A percentile compares a stretch with the other conserved stretches of the same genome.
These are phyloP conservation scores for Mystacides longicornis DNA, from an alignment of 2,888 invertebrate genomes.

Conservation along the genomic window DNA sequence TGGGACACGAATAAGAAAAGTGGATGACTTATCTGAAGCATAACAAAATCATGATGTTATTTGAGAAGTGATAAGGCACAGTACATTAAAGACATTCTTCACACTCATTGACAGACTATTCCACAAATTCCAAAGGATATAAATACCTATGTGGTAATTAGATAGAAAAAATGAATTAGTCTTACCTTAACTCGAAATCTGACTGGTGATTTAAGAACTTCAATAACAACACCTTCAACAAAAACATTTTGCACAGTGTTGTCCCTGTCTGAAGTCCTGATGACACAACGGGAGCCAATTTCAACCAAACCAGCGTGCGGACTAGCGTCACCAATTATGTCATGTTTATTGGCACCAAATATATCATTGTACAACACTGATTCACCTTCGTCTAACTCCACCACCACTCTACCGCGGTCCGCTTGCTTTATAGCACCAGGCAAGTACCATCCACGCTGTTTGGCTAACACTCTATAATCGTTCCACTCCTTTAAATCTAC, in stretches of 20 bases:
- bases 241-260: constrained; percentile 66
- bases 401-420: constrained; percentile 61
- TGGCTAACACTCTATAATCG: constrained; percentile 85
- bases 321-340: constrained; percentile 89
- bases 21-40: no score
- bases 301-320: constrained; percentile 77
- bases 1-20: no score
- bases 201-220: constrained; percentile 41
- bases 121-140: no score
- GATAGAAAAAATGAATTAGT: no score
- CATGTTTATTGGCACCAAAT: constrained; percentile 70
- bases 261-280: constrained; percentile 56
- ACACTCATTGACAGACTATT: no score
- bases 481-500: constrained; percentile 91
- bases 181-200: constrained; percentile 47
- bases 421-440: constrained; percentile 83
- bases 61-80: no score
- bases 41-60: no score
- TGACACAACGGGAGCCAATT: constrained; percentile 75
- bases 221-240: constrained; percentile 73
- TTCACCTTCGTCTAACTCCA: constrained; percentile 74
- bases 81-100: no score
- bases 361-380: constrained; percentile 68
- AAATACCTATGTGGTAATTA: no score
- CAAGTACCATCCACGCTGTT: constrained; percentile 71